A percentile compares a stretch with the other conserved stretches of the same genome.
phyloP scores from a whole-genome alignment of 2,113 vertebrate species.

The Formicarius rufipectus region DNA sequence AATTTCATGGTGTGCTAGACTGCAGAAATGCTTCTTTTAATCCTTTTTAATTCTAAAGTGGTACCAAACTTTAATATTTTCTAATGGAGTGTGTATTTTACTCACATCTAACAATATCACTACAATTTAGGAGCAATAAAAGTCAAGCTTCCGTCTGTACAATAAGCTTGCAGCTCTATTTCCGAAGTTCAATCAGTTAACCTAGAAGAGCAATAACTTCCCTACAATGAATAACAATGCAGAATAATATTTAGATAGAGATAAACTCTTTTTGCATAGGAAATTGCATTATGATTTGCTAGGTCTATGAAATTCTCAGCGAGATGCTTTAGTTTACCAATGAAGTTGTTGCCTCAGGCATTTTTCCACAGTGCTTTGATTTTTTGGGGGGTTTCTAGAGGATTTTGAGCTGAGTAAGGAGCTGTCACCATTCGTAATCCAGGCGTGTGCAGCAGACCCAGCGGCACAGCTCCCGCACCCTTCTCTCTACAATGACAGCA shows the following conservation, averaged over 20 bases:
- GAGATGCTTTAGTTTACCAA: constrained; percentile 68
- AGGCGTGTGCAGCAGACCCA: neutral
- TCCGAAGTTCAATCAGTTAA: constrained; percentile 78
- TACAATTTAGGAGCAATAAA: constrained; percentile 66
- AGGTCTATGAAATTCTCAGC: constrained; percentile 50
- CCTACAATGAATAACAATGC: constrained; percentile 67
- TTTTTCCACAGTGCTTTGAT: constrained; percentile 57
- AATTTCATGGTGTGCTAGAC: constrained; percentile 69
- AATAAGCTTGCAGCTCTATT: constrained; percentile 69
- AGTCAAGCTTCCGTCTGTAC: constrained; percentile 50
- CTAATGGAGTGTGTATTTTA: constrained; percentile 64
- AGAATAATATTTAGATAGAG: constrained; percentile 72
- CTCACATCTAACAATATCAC: constrained; percentile 66
- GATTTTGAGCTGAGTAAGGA: constrained; percentile 54
- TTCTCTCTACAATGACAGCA: fast-evolving
- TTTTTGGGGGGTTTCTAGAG: constrained; percentile 21
- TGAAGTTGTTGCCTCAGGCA: constrained; percentile 62
- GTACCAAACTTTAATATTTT: constrained; percentile 70
- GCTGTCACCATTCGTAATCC: neutral
- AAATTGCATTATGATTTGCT: constrained; percentile 69
- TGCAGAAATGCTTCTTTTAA: constrained; percentile 63
- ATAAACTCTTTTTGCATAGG: constrained; percentile 75
- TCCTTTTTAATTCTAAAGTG: constrained; percentile 69
- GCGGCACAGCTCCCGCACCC: neutral
- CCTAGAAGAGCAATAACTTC: constrained; percentile 72